Conservation (phyloP, 1,140 invertebrate species). For the Hyles euphorbiae region DNA sequence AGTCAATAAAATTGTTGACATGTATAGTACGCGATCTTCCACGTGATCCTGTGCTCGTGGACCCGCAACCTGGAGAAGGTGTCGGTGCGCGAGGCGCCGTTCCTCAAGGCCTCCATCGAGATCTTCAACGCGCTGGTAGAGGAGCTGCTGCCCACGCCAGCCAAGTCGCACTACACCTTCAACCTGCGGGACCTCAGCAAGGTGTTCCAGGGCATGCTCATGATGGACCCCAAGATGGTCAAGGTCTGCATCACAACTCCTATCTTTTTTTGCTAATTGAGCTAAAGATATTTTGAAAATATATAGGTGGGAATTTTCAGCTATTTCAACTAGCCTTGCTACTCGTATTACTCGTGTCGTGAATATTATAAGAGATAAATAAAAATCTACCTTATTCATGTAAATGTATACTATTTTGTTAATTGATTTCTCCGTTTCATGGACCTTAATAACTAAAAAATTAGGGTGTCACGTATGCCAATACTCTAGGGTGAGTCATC, state of each 20-base stretch:
- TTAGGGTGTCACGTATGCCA: too few relatives aligned
- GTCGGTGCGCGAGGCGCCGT: constrained; percentile 52
- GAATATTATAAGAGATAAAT: too few relatives aligned
- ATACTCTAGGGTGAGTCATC: too few relatives aligned
- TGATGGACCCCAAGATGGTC: constrained; percentile 74
- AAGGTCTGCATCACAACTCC: constrained; percentile 40
- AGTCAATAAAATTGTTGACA: not conserved
- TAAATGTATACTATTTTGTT: too few relatives aligned
- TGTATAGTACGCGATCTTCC: constrained; percentile 79
- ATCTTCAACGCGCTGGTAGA: constrained; percentile 79
- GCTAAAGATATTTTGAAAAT: too few relatives aligned
- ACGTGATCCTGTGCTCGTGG: constrained; percentile 82
- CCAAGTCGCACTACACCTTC: constrained; percentile 94
- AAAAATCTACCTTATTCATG: too few relatives aligned
- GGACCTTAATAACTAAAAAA: too few relatives aligned
- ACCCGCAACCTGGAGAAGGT: constrained; percentile 66
- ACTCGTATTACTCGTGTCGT: too few relatives aligned
- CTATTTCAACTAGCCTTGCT: too few relatives aligned
- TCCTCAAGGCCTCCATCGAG: constrained; percentile 78
- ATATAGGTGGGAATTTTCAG: too few relatives aligned
- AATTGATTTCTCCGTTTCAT: too few relatives aligned
- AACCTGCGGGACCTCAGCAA: constrained; percentile 90
- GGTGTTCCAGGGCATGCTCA: constrained; percentile 85
- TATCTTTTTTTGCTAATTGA: too few relatives aligned
- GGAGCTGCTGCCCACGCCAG: constrained; percentile 87